Evolutionary conservation across 2,797 vertebrate genomes (phyloP).

Genomic region (Prunella strophiata): DNA sequence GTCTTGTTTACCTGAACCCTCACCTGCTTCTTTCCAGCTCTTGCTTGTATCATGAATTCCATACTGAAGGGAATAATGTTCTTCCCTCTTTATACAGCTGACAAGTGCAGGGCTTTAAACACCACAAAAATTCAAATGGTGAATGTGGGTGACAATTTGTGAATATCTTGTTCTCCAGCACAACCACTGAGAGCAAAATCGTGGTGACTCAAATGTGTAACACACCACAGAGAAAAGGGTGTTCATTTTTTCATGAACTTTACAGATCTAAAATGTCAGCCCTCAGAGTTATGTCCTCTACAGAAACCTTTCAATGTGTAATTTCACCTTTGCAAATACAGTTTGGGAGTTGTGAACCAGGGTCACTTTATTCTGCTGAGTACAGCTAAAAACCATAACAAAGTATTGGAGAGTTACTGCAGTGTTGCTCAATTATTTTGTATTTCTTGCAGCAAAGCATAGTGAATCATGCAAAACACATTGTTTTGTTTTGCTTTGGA

Average conservation of each 20-base stretch:
- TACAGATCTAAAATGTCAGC: neutral
- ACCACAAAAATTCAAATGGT: neutral
- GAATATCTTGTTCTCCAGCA: neutral
- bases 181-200: neutral
- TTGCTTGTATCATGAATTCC: neutral
- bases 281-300: neutral
- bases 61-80: neutral
- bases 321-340: neutral
- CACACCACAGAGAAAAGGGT: neutral
- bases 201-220: neutral
- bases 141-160: neutral
- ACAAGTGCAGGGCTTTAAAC: neutral
- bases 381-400: neutral
- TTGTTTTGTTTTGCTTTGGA: slow-evolving; percentile 44
- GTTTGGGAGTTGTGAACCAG: neutral
- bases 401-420: neutral
- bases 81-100: neutral
- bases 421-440: slow-evolving; percentile 20
- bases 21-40: neutral
- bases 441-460: neutral
- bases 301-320: neutral
- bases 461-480: slow-evolving; percentile 28
- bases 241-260: neutral
- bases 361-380: slow-evolving; percentile 37
- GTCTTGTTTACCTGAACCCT: neutral